phyloP scores from a whole-genome alignment of 2,888 invertebrate genomes.

The Chydorus sphaericus region DNA sequence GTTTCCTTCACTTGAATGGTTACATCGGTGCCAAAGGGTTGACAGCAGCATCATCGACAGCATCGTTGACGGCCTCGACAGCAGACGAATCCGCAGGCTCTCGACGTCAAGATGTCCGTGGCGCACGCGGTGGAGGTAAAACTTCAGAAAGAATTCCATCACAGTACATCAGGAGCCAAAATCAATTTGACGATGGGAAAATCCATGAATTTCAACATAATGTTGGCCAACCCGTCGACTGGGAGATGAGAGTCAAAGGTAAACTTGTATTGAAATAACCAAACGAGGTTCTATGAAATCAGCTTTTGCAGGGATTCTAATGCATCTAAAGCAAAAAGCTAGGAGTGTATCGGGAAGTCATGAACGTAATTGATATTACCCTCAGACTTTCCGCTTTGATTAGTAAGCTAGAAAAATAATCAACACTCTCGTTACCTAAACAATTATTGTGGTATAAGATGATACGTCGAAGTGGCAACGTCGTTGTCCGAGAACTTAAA shows the following conservation, averaged over 20 bases:
- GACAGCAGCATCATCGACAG: background rate
- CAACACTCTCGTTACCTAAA: too few species aligned
- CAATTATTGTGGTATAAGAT: too few species aligned
- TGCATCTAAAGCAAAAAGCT: background rate
- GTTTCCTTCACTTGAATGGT: slow-evolving; percentile 9
- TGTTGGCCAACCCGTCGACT: slow-evolving; percentile 12
- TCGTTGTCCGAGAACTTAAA: too few species aligned
- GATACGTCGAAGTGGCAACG: too few species aligned
- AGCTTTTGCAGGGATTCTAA: background rate
- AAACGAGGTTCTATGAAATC: too few species aligned
- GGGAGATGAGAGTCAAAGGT: slow-evolving; percentile 13
- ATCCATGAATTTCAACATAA: slow-evolving; percentile 12
- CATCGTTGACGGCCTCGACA: too few species aligned
- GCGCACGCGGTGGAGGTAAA: background rate
- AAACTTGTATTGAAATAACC: background rate
- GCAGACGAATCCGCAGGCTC: background rate
- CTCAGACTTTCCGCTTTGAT: too few species aligned
- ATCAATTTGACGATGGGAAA: slow-evolving; percentile 13
- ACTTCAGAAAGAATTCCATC: background rate
- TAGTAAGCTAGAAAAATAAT: too few species aligned
- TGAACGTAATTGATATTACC: too few species aligned
- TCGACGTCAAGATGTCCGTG: background rate
- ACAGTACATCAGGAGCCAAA: background rate
- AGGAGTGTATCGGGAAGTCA: background rate
- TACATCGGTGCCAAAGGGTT: background rate